phyloP scores from a whole-genome alignment of 1,140 invertebrate species.

The Saccostrea cuccullata region DNA sequence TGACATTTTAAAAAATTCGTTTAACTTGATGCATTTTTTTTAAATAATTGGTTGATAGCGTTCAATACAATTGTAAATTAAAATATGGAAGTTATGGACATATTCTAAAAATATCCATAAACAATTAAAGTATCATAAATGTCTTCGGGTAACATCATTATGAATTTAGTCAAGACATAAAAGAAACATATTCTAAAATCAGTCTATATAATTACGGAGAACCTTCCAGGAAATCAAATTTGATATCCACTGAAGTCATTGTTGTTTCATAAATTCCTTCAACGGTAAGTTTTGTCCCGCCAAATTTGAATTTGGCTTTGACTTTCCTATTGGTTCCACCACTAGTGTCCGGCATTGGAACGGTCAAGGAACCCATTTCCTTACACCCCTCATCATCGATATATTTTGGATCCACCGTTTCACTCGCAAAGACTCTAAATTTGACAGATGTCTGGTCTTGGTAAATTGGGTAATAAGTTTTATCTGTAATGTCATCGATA shows the following conservation, averaged over 20 bases:
- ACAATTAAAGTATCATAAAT: too few species aligned
- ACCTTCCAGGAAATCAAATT: slow-evolving; percentile 54
- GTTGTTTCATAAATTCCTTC: slow-evolving; percentile 50
- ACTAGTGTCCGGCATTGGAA: not conserved
- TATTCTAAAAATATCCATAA: too few species aligned
- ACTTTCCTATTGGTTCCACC: not conserved
- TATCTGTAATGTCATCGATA: slow-evolving; percentile 41
- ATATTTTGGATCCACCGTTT: slow-evolving; percentile 27
- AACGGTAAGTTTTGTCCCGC: slow-evolving; percentile 57
- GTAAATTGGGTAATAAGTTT: slow-evolving; percentile 21
- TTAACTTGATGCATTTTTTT: too few species aligned
- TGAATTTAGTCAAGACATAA: not conserved
- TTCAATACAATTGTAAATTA: too few species aligned
- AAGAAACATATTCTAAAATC: not conserved
- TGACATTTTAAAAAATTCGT: too few species aligned
- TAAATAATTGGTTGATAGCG: too few species aligned
- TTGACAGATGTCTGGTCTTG: slow-evolving; percentile 33
- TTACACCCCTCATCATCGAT: slow-evolving; percentile 33
- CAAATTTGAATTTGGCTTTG: slow-evolving; percentile 50
- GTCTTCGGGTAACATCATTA: too few species aligned
- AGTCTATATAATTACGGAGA: not conserved
- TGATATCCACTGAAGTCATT: slow-evolving; percentile 43
- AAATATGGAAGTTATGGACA: too few species aligned
- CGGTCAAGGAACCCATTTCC: slow-evolving; percentile 17
- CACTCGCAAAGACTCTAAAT: slow-evolving; percentile 14